A percentile compares a stretch with the other conserved stretches of the same genome.
phyloP scores from a whole-genome alignment of 2,113 vertebrate species.

The Peromyscus californicus region DNA sequence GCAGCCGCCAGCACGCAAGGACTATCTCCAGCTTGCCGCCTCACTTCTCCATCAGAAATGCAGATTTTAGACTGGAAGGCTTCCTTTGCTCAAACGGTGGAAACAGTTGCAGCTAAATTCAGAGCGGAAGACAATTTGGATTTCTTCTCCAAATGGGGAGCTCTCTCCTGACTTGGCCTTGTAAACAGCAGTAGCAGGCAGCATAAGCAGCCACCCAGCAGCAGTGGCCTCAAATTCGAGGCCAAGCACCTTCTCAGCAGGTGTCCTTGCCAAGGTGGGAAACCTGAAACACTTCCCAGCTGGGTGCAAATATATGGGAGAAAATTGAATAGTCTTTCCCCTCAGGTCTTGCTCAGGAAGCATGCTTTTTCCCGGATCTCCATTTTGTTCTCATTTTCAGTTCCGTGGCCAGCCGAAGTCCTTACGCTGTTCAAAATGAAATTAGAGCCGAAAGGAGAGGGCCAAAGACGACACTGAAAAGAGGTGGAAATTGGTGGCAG shows the following conservation, averaged over 20 bases:
- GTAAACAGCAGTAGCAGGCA: rapidly evolving
- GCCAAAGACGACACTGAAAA: slow-evolving; percentile 79
- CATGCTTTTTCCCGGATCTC: neutral
- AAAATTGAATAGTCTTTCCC: slow-evolving; percentile 62
- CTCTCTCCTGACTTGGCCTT: neutral
- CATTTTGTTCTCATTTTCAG: slow-evolving; percentile 72
- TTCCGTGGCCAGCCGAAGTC: slow-evolving; percentile 74
- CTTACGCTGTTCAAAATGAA: slow-evolving; percentile 69
- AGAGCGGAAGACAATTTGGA: neutral
- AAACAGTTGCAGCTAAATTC: slow-evolving; percentile 10
- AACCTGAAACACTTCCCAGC: slow-evolving; percentile 45
- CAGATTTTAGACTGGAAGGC: neutral
- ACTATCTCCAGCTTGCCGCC: neutral
- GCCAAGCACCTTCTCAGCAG: neutral
- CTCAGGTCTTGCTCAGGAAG: neutral
- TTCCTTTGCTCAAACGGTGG: neutral
- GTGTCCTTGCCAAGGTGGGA: slow-evolving; percentile 57
- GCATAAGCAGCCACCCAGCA: neutral
- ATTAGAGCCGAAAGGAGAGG: slow-evolving; percentile 65
- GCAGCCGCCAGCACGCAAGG: neutral
- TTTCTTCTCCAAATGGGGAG: neutral
- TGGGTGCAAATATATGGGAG: slow-evolving; percentile 58
- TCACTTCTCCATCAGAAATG: neutral
- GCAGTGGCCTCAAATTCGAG: neutral
- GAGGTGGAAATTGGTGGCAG: slow-evolving; percentile 75